A percentile compares a stretch with the other conserved stretches of the same genome.
Conservation (phyloP, 2,888 invertebrate species). For the Andrena chrysosceles region DNA sequence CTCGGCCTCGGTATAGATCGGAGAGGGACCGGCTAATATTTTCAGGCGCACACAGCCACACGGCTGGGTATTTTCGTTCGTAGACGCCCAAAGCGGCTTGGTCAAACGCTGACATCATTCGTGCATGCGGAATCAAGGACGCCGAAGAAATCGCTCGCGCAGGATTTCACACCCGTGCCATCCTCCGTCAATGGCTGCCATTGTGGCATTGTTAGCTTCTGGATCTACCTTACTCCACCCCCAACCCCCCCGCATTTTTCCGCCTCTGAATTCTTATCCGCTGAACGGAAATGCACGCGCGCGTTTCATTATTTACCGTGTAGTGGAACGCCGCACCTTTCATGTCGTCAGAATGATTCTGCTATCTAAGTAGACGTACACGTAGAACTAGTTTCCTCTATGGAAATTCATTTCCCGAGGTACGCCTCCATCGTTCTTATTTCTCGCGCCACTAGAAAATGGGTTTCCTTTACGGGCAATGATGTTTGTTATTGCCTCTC, state of each 20-base stretch:
- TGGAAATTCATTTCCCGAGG: conserved; percentile 14
- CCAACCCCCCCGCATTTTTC: background rate
- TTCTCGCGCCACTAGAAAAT: background rate
- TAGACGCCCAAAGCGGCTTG: conserved; percentile 44
- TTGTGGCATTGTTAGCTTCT: conserved; percentile 7
- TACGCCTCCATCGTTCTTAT: conserved; percentile 1
- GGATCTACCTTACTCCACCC: background rate
- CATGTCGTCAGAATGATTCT: background rate
- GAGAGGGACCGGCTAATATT: conserved; percentile 52
- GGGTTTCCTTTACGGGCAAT: background rate
- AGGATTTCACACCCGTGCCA: conserved; percentile 37
- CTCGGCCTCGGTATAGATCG: conserved; percentile 20
- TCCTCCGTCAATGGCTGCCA: background rate
- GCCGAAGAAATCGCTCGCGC: conserved; percentile 43
- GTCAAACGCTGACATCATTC: conserved; percentile 67
- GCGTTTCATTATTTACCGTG: conserved; percentile 10
- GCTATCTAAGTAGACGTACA: background rate
- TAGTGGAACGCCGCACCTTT: background rate
- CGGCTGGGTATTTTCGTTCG: conserved; percentile 60
- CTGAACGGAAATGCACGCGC: background rate
- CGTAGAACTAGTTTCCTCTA: background rate
- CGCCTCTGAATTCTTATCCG: background rate
- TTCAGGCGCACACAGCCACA: conserved; percentile 29
- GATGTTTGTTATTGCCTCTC: background rate
- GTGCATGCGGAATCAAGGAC: conserved; percentile 63